Evolutionary conservation across 1,140 invertebrate genomes (phyloP).

Genomic region (Stratiolaelaps scimitus): DNA sequence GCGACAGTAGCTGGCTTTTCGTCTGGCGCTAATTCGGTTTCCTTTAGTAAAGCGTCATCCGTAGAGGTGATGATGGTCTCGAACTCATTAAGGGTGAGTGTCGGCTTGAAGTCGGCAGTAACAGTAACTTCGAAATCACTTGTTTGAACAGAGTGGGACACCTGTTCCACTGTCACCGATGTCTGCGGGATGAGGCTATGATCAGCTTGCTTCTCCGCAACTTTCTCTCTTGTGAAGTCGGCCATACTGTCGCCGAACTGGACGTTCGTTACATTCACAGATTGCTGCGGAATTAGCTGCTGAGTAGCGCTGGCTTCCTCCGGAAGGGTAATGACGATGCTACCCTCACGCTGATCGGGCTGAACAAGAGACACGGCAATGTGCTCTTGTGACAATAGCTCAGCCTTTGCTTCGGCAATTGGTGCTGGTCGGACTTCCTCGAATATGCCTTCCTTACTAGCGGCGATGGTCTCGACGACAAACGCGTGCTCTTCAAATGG

Average conservation of each 20-base stretch:
- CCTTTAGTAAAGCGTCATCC: neutral
- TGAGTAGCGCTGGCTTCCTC: neutral
- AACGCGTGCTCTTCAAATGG: conserved; percentile 32
- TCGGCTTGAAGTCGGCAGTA: neutral
- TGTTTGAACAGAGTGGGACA: neutral
- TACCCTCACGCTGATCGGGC: neutral
- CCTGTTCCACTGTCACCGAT: neutral
- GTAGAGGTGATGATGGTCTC: neutral
- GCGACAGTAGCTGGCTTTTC: neutral
- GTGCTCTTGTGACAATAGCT: conserved; percentile 4
- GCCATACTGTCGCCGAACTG: conserved; percentile 7
- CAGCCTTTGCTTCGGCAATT: neutral
- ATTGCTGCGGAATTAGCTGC: neutral
- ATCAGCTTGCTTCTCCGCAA: neutral
- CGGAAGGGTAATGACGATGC: neutral
- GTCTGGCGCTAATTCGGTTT: conserved; percentile 23
- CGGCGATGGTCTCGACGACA: conserved; percentile 30
- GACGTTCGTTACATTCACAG: neutral
- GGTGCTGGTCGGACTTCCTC: neutral
- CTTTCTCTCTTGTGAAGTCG: neutral
- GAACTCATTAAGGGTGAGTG: neutral
- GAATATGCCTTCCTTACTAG: conserved; percentile 32
- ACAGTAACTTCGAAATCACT: conserved; percentile 1
- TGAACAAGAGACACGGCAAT: conserved; percentile 17
- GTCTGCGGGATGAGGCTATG: conserved; percentile 7